A percentile compares a stretch with the other conserved stretches of the same genome.
Evolutionary conservation across 2,888 invertebrate genomes (phyloP).

Genomic region (Cantharis rustica): DNA sequence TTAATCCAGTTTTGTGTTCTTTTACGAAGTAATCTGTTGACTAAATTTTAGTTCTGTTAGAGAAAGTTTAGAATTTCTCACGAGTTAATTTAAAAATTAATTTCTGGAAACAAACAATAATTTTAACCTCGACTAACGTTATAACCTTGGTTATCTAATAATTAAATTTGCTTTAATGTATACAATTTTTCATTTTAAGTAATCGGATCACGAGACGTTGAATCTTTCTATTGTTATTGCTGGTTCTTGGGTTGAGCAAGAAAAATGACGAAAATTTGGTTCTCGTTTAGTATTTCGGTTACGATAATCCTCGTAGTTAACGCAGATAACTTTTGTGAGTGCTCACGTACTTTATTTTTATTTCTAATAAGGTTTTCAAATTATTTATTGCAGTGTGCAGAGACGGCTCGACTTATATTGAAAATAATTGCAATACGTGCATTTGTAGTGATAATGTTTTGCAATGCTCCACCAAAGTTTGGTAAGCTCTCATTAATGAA

Average conservation of each 20-base stretch:
- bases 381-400: neutral
- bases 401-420: neutral
- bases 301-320: neutral
- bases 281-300: neutral
- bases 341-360: neutral
- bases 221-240: neutral
- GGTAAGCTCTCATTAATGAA: neutral
- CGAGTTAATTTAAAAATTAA: neutral
- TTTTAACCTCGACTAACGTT: neutral
- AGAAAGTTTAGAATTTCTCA: neutral
- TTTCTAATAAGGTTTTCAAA: neutral
- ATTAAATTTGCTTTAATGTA: neutral
- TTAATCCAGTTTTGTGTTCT: no score
- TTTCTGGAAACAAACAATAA: neutral
- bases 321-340: neutral
- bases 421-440: constrained; percentile 1
- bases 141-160: neutral
- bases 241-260: neutral
- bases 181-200: neutral
- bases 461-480: neutral
- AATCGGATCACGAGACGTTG: neutral
- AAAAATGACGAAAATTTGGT: neutral
- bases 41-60: neutral
- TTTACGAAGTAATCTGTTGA: neutral
- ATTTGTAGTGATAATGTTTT: neutral